These are phyloP conservation scores for Frieseomelitta varia DNA, from an alignment of 1,140 invertebrate species.

Conservation along the genomic window DNA sequence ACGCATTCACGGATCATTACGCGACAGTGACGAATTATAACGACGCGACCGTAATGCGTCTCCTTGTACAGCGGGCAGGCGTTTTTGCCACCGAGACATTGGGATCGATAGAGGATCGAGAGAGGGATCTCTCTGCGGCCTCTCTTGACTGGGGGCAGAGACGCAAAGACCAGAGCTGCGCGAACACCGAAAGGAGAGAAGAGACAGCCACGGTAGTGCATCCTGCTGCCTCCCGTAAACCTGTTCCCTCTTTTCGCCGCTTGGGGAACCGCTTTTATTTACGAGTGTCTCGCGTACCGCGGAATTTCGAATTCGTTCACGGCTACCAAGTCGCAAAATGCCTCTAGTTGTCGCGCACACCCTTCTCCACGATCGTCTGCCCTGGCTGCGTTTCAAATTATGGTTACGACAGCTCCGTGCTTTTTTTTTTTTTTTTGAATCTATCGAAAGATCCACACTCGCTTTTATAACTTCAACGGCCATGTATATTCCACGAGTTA, in stretches of 20 bases:
- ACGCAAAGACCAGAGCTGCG: constrained; percentile 2
- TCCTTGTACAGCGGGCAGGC: constrained; percentile 56
- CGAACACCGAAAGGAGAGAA: constrained; percentile 28
- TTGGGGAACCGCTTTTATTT: constrained; percentile 65
- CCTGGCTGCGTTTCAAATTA: not conserved
- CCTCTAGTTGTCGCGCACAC: constrained; percentile 30
- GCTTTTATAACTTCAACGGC: not conserved
- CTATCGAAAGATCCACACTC: not conserved
- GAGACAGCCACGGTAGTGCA: constrained; percentile 52
- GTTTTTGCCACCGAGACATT: constrained; percentile 62
- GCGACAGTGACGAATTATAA: constrained; percentile 75
- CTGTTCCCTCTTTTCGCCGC: constrained; percentile 67
- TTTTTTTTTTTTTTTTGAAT: not conserved
- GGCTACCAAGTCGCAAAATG: constrained; percentile 50
- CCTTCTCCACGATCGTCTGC: not conserved
- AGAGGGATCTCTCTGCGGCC: not conserved
- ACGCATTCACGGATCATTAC: constrained; percentile 71
- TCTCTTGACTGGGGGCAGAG: not conserved
- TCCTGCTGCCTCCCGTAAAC: constrained; percentile 63
- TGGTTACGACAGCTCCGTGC: not conserved
- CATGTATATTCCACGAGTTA: not conserved
- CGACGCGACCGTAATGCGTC: constrained; percentile 70
- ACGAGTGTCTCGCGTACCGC: constrained; percentile 66
- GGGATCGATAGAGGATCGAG: constrained; percentile 66
- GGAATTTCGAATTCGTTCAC: constrained; percentile 67